Conservation (phyloP, 2,113 vertebrate genomes). For the Ciconia boyciana region DNA sequence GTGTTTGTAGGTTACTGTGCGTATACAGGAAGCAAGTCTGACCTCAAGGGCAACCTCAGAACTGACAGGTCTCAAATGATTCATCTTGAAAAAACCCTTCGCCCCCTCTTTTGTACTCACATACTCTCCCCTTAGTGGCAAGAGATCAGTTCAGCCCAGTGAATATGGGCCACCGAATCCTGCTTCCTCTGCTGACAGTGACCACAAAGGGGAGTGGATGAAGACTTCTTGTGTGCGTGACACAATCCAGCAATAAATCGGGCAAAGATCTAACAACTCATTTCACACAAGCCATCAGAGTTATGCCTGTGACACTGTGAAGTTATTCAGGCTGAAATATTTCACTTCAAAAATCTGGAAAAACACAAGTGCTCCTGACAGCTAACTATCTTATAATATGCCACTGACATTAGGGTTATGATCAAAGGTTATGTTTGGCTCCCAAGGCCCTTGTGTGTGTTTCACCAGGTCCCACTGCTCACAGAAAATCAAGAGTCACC, state of each 20-base stretch:
- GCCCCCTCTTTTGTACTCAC: neutral
- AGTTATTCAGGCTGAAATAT: neutral
- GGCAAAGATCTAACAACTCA: neutral
- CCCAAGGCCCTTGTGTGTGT: neutral
- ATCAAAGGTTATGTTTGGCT: neutral
- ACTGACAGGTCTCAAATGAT: neutral
- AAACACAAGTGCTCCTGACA: neutral
- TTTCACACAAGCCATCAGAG: neutral
- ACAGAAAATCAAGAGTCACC: neutral
- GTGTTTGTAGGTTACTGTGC: neutral
- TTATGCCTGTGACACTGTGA: neutral
- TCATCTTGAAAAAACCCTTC: neutral
- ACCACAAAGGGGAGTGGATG: neutral
- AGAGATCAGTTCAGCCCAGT: neutral
- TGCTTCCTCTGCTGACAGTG: neutral
- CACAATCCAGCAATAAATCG: neutral
- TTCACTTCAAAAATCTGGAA: neutral
- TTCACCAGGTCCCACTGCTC: neutral
- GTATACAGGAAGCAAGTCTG: neutral
- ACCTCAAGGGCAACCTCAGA: neutral
- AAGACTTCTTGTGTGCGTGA: neutral
- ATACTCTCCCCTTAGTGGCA: accelerated
- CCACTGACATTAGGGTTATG: neutral
- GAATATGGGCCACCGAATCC: neutral
- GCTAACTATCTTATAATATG: neutral